Evolutionary conservation across 2,888 invertebrate species (phyloP).

Genomic region (Mimas tiliae): DNA sequence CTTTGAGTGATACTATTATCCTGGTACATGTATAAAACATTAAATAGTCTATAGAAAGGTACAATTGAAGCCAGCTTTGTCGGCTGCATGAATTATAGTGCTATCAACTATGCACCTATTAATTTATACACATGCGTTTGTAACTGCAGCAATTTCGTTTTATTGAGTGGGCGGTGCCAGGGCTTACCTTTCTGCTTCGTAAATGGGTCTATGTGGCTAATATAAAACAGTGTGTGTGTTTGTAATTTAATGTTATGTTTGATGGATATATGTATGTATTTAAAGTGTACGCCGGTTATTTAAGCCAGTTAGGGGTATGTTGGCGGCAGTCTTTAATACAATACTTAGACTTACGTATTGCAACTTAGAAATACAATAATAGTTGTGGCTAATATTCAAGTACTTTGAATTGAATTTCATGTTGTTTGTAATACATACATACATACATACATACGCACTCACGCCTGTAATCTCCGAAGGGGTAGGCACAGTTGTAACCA

Average conservation of each 20-base stretch:
- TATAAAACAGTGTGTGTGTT: not conserved
- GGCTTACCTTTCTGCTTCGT: slow-evolving; percentile 6
- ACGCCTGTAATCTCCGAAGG: too few relatives aligned
- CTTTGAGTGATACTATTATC: slow-evolving; percentile 49
- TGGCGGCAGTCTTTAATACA: not conserved
- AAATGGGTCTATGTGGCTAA: not conserved
- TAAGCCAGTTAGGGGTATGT: not conserved
- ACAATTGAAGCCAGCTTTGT: slow-evolving; percentile 45
- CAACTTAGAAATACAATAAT: not conserved
- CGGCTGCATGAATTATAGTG: slow-evolving; percentile 44
- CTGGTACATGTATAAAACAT: slow-evolving; percentile 44
- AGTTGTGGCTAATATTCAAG: not conserved
- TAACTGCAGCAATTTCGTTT: slow-evolving; percentile 28
- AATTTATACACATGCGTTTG: slow-evolving; percentile 39
- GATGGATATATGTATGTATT: not conserved
- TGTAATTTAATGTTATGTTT: not conserved
- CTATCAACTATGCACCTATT: slow-evolving; percentile 45
- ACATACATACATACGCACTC: too few relatives aligned
- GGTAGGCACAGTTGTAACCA: too few relatives aligned
- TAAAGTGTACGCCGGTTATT: not conserved
- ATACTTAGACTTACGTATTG: too few relatives aligned
- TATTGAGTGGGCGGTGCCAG: slow-evolving; percentile 5
- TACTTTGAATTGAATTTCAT: not conserved
- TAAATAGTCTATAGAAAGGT: slow-evolving; percentile 41
- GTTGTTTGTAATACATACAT: not conserved